These are phyloP conservation scores for Eleutherodactylus coqui DNA, from an alignment of 2,797 vertebrate genomes.

Conservation along the genomic window DNA sequence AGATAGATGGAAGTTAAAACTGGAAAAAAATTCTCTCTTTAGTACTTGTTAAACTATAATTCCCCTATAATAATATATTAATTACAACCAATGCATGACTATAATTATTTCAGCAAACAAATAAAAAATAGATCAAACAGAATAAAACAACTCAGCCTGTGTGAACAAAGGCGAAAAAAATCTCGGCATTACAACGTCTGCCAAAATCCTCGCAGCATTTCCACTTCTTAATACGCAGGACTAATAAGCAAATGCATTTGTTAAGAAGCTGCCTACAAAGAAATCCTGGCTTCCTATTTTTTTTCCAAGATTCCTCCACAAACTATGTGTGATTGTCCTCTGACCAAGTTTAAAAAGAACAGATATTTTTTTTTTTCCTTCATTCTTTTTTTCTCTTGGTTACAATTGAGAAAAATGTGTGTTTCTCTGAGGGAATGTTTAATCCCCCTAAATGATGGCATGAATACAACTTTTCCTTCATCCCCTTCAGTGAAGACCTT, in stretches of 20 bases:
- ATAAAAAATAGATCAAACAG: background rate
- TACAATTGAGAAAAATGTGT: slow-evolving; percentile 34
- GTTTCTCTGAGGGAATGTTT: slow-evolving; percentile 58
- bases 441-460: slow-evolving; percentile 60
- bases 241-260: slow-evolving; percentile 43
- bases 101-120: background rate
- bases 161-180: slow-evolving; percentile 1
- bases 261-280: slow-evolving; percentile 49
- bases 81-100: background rate
- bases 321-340: slow-evolving; percentile 66
- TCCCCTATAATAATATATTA: background rate
- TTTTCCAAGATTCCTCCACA: slow-evolving; percentile 66
- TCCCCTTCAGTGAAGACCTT: slow-evolving; percentile 64
- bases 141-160: background rate
- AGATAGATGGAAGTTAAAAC: background rate
- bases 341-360: slow-evolving; percentile 66
- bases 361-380: slow-evolving; percentile 25
- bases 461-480: slow-evolving; percentile 65
- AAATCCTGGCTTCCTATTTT: slow-evolving; percentile 30
- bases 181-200: background rate
- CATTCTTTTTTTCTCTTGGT: slow-evolving; percentile 23
- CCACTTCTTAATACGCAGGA: slow-evolving; percentile 27
- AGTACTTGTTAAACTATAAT: background rate
- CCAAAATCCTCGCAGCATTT: slow-evolving; percentile 17
- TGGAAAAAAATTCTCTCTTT: background rate